Conservation (phyloP, 1,140 invertebrate species). For the Drosophila nigrodunni region DNA sequence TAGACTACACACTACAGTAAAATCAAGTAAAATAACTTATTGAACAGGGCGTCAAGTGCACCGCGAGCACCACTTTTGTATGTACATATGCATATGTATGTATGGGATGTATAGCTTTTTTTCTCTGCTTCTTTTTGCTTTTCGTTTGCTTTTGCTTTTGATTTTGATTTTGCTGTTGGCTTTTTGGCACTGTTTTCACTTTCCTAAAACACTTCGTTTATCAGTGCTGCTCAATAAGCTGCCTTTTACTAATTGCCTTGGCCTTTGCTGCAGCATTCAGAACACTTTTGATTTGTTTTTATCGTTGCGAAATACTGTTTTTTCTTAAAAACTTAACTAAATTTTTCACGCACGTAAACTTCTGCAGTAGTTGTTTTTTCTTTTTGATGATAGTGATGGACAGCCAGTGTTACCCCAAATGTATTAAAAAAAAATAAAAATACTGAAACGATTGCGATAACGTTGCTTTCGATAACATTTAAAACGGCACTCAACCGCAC, state of each 20-base stretch:
- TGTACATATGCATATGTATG: conserved; percentile 24
- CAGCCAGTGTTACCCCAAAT: conserved; percentile 31
- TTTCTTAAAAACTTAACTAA: conserved; percentile 76
- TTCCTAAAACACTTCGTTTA: conserved; percentile 48
- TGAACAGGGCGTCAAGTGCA: conserved; percentile 47
- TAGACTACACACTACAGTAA: conserved; percentile 25
- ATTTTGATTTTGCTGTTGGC: conserved; percentile 47
- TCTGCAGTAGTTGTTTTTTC: conserved; percentile 49
- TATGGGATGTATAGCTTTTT: conserved; percentile 25
- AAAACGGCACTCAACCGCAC: neutral
- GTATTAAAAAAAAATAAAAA: conserved; percentile 16
- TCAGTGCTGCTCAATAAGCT: conserved; percentile 30
- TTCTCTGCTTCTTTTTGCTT: conserved; percentile 19
- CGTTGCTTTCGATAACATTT: conserved; percentile 41
- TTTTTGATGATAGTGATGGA: conserved; percentile 47
- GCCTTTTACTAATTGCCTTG: conserved; percentile 25
- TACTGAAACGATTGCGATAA: neutral
- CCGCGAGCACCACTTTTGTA: conserved; percentile 36
- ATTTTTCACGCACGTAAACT: conserved; percentile 78
- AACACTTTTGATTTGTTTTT: conserved; percentile 21
- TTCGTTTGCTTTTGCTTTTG: conserved; percentile 41
- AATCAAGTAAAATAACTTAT: conserved; percentile 49
- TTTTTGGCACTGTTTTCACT: conserved; percentile 74
- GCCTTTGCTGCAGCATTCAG: conserved; percentile 56
- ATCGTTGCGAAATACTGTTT: conserved; percentile 49